A percentile compares a stretch with the other conserved stretches of the same genome.
These are phyloP conservation scores for Anomalospiza imberbis DNA, from an alignment of 2,797 vertebrate species.

Conservation along the genomic window DNA sequence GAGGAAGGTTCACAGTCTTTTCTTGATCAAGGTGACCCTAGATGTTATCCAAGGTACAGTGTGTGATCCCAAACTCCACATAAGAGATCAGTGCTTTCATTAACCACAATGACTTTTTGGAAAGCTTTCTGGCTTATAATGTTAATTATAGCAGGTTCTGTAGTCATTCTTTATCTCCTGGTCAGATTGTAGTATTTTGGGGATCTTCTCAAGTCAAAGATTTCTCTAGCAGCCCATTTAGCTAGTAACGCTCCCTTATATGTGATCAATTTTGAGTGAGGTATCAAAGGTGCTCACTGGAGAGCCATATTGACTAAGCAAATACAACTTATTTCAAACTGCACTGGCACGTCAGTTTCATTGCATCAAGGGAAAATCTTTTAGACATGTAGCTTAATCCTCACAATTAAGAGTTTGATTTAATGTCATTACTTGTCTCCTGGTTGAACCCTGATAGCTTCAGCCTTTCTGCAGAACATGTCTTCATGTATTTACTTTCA, in stretches of 20 bases:
- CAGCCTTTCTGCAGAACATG: neutral
- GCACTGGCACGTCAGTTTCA: neutral
- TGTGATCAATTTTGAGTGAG: neutral
- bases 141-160: neutral
- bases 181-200: neutral
- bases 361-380: neutral
- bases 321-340: neutral
- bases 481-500: neutral
- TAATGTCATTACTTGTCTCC: neutral
- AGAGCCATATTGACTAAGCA: neutral
- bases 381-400: neutral
- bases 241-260: neutral
- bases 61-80: neutral
- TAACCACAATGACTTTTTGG: neutral
- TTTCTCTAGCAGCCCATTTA: neutral
- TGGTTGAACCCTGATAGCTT: neutral
- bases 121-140: neutral
- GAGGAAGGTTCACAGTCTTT: neutral
- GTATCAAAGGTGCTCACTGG: neutral
- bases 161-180: neutral
- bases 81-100: neutral
- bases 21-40: neutral
- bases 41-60: neutral
- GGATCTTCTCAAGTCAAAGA: neutral
- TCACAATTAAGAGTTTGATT: neutral